These are phyloP conservation scores for Sinocyclocheilus rhinocerous DNA, from an alignment of 2,113 vertebrate genomes.

Conservation along the genomic window DNA sequence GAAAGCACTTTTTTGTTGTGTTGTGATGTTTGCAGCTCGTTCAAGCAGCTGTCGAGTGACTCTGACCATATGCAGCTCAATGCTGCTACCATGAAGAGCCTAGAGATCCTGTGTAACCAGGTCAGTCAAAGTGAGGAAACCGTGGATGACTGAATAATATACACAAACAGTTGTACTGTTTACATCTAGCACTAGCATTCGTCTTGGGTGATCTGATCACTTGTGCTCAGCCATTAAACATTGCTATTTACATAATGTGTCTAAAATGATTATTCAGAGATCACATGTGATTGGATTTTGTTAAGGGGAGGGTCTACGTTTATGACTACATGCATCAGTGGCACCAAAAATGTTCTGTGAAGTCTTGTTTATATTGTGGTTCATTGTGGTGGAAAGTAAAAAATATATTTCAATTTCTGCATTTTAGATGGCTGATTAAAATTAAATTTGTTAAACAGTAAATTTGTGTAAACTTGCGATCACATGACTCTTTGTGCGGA, in stretches of 20 bases:
- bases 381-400: too few relatives aligned
- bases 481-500: neutral
- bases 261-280: neutral
- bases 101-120: constrained; percentile 96
- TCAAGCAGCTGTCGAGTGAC: constrained; percentile 81
- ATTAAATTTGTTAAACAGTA: too few relatives aligned
- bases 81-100: constrained; percentile 87
- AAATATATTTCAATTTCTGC: too few relatives aligned
- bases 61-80: constrained; percentile 83
- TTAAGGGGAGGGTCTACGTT: neutral
- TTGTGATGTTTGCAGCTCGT: constrained; percentile 76
- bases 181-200: neutral
- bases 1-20: neutral
- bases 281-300: neutral
- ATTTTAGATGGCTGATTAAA: too few relatives aligned
- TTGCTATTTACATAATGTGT: neutral
- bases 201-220: neutral
- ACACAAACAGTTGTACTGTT: neutral
- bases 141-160: neutral
- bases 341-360: too few relatives aligned
- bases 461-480: neutral
- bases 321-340: neutral
- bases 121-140: constrained; percentile 63
- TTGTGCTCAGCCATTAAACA: neutral
- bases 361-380: too few relatives aligned